phyloP scores from a whole-genome alignment of 2,113 vertebrate genomes.

The Zootoca vivipara region DNA sequence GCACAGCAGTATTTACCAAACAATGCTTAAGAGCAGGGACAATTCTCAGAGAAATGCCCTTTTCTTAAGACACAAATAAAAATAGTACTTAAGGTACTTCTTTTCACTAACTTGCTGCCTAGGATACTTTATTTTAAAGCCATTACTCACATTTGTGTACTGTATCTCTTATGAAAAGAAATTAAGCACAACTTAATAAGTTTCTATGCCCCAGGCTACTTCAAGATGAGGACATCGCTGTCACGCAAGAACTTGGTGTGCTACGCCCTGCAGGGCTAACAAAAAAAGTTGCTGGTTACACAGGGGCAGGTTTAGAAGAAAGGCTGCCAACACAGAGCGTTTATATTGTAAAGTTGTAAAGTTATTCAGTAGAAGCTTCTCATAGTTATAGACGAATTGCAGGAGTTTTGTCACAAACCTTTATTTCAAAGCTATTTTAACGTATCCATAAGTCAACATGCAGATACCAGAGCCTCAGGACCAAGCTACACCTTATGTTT shows the following conservation, averaged over 20 bases:
- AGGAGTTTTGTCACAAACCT: background rate
- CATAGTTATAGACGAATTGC: conserved; percentile 53
- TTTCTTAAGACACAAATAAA: conserved; percentile 38
- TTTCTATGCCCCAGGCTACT: conserved; percentile 74
- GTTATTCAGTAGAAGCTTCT: conserved; percentile 37
- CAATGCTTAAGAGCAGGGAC: conserved; percentile 61
- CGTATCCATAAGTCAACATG: rapidly evolving
- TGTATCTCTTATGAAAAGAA: conserved; percentile 74
- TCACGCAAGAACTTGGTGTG: conserved; percentile 75
- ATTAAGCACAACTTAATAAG: conserved; percentile 71
- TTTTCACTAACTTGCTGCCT: conserved; percentile 65
- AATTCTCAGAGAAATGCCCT: conserved; percentile 70
- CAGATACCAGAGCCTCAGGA: background rate
- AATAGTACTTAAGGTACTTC: conserved; percentile 42
- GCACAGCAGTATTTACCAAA: conserved; percentile 66
- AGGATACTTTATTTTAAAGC: conserved; percentile 69
- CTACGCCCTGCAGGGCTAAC: conserved; percentile 72
- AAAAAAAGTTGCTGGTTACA: conserved; percentile 67
- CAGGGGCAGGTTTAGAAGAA: conserved; percentile 74
- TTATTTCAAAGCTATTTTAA: background rate
- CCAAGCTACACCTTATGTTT: background rate
- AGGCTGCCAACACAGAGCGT: conserved; percentile 69
- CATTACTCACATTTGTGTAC: conserved; percentile 74
- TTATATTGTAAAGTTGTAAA: conserved; percentile 66
- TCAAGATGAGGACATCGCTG: conserved; percentile 74